phyloP scores from a whole-genome alignment of 2,797 vertebrate species.

The Tragelaphus oryx region DNA sequence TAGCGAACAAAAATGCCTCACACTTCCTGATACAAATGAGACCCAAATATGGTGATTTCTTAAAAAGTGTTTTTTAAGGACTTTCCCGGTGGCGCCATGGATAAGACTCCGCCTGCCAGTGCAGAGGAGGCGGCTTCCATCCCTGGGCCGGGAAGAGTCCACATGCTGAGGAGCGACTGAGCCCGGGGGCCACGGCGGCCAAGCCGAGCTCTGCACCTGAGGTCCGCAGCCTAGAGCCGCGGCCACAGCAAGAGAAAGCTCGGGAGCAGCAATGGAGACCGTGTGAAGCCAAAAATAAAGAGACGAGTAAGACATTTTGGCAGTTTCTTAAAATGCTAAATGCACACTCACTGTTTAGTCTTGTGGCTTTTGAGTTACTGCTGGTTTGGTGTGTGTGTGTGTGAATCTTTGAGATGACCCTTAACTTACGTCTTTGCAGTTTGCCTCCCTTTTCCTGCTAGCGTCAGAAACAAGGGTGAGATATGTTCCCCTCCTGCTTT shows the following conservation, averaged over 20 bases:
- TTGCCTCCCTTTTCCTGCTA: neutral
- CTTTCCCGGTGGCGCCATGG: accelerated
- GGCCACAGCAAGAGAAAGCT: neutral
- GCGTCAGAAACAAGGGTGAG: neutral
- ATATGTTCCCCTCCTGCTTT: neutral
- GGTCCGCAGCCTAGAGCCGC: neutral
- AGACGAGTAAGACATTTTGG: neutral
- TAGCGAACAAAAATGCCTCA: neutral
- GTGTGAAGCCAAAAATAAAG: neutral
- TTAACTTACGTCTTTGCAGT: neutral
- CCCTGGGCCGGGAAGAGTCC: neutral
- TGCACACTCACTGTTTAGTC: neutral
- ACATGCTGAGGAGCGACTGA: neutral
- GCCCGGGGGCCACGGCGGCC: accelerated
- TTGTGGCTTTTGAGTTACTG: neutral
- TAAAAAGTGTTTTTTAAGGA: neutral
- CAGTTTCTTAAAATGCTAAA: neutral
- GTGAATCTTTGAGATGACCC: neutral
- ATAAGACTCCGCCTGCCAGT: neutral
- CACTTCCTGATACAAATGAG: neutral
- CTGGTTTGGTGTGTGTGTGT: neutral
- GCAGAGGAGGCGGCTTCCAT: neutral
- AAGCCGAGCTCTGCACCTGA: neutral
- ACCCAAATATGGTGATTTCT: neutral
- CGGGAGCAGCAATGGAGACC: neutral